phyloP scores from a whole-genome alignment of 2,113 vertebrate species.

The Melanostigma gelatinosum region DNA sequence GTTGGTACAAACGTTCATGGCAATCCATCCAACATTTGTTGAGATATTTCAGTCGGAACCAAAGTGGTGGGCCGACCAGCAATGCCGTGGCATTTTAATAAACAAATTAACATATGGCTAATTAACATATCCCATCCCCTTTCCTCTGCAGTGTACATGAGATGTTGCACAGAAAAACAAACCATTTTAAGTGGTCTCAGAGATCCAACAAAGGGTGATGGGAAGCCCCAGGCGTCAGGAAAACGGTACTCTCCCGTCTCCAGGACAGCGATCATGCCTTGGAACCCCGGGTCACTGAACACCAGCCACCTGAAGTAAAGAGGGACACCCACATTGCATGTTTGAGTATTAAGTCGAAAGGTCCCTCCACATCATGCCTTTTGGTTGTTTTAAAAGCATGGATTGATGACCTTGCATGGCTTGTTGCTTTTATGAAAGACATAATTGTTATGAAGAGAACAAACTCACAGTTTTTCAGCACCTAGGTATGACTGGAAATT shows the following conservation, averaged over 20 bases:
- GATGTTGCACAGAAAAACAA: slow-evolving; percentile 35
- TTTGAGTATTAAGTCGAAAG: neutral
- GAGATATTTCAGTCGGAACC: neutral
- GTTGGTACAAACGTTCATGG: neutral
- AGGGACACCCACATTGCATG: neutral
- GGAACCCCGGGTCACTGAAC: slow-evolving; percentile 91
- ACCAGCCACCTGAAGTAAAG: slow-evolving; percentile 87
- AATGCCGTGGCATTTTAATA: too few relatives aligned
- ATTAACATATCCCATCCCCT: too few relatives aligned
- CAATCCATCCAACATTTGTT: neutral
- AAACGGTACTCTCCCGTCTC: slow-evolving; percentile 90
- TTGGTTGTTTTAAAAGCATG: neutral
- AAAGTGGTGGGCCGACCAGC: neutral
- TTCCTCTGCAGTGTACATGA: neutral
- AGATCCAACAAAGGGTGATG: slow-evolving; percentile 89
- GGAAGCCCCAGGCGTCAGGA: slow-evolving; percentile 90
- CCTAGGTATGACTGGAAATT: neutral
- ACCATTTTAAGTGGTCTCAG: slow-evolving; percentile 93
- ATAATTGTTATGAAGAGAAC: neutral
- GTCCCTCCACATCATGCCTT: neutral
- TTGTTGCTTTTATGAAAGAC: neutral
- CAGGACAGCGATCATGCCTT: slow-evolving; percentile 88
- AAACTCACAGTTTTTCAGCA: neutral
- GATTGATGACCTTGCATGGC: neutral
- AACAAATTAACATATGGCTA: neutral